Percentiles rank a stretch among this genome's conserved stretches.
Evolutionary conservation across 1,140 invertebrate genomes (phyloP).

Genomic region (Melipona quadrifasciata): DNA sequence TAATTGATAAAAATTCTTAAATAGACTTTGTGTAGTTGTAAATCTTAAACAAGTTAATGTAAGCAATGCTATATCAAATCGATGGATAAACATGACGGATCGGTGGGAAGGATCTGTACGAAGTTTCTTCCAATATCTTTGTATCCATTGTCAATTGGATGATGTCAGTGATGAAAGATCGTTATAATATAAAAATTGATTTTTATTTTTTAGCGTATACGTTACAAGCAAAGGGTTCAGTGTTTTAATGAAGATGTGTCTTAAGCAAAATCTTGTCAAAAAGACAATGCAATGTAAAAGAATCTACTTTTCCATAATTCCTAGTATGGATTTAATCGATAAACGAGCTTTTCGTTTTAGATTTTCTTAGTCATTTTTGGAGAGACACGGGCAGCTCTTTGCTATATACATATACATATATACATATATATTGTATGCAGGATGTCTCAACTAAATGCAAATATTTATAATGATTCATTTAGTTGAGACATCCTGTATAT

Average conservation of each 20-base stretch:
- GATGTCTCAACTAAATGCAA: too few species aligned
- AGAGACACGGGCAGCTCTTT: slow-evolving; percentile 46
- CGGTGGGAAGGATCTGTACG: neutral
- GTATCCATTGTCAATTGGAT: slow-evolving; percentile 33
- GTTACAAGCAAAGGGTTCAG: slow-evolving; percentile 33
- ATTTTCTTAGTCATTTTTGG: slow-evolving; percentile 45
- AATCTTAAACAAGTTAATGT: slow-evolving; percentile 34
- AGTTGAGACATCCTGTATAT: too few species aligned
- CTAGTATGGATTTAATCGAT: slow-evolving; percentile 40
- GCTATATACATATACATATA: slow-evolving; percentile 25
- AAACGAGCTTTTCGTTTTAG: slow-evolving; percentile 40
- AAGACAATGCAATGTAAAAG: slow-evolving; percentile 25
- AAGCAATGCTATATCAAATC: slow-evolving; percentile 46
- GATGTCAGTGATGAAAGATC: neutral
- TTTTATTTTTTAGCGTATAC: slow-evolving; percentile 42
- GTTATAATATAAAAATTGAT: slow-evolving; percentile 30
- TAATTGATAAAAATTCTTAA: slow-evolving; percentile 45
- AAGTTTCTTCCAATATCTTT: slow-evolving; percentile 24
- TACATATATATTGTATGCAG: neutral
- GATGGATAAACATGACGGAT: slow-evolving; percentile 25
- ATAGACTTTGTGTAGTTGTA: slow-evolving; percentile 45
- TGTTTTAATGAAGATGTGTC: slow-evolving; percentile 32
- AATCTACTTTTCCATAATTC: slow-evolving; percentile 44
- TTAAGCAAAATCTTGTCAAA: slow-evolving; percentile 35
- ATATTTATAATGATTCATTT: too few species aligned